Evolutionary conservation across 2,113 vertebrate genomes (phyloP).

Genomic region (Chauna torquata): DNA sequence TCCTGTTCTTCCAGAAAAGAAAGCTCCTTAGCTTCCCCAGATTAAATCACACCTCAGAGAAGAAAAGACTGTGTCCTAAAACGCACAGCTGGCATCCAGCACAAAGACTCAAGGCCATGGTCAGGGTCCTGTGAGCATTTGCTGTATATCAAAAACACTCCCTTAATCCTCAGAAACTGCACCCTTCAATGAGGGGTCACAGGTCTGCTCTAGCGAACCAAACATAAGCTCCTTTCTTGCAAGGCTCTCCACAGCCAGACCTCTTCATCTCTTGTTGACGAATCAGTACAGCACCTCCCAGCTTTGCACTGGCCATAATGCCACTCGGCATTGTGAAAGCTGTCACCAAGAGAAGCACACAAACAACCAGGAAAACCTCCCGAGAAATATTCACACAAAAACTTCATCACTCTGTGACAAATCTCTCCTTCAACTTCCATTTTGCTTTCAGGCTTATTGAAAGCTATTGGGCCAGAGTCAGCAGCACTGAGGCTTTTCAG

Average conservation of each 20-base stretch:
- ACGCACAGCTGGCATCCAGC: background rate
- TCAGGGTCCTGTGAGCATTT: background rate
- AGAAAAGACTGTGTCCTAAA: background rate
- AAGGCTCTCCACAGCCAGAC: background rate
- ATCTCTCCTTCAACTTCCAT: background rate
- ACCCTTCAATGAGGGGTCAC: background rate
- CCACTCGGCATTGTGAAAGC: background rate
- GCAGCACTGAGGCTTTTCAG: accelerated
- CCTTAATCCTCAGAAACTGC: background rate
- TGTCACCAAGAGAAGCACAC: background rate
- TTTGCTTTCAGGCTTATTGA: background rate
- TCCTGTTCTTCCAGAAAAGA: background rate
- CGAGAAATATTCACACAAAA: background rate
- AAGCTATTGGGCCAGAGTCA: background rate
- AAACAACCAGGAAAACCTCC: background rate
- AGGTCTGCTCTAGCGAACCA: background rate
- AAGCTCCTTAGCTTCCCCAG: background rate
- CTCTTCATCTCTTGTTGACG: background rate
- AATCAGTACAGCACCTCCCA: background rate
- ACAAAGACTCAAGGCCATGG: background rate
- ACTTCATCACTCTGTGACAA: background rate
- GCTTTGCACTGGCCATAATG: background rate
- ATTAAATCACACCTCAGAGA: background rate
- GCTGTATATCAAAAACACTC: background rate
- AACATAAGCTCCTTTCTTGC: background rate